A percentile compares a stretch with the other conserved stretches of the same genome.
Evolutionary conservation across 2,797 vertebrate species (phyloP).

Genomic region (Octomys mimax): DNA sequence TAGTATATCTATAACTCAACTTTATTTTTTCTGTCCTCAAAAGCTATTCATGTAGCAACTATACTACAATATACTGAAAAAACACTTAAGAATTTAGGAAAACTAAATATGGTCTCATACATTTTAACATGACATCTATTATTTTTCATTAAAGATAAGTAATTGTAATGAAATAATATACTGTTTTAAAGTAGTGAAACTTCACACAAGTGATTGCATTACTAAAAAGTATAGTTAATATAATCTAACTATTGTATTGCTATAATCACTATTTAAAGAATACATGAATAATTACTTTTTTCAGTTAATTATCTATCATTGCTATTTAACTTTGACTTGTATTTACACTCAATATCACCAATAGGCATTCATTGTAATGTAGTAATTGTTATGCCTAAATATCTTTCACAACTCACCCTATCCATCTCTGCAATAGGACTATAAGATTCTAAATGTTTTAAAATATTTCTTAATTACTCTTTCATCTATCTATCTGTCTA

Average conservation of each 20-base stretch:
- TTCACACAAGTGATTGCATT: neutral
- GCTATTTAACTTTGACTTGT: neutral
- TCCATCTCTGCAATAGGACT: neutral
- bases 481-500: neutral
- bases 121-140: neutral
- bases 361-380: neutral
- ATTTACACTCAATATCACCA: neutral
- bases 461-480: neutral
- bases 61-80: neutral
- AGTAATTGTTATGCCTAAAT: neutral
- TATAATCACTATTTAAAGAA: neutral
- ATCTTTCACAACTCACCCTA: neutral
- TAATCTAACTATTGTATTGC: neutral
- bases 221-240: neutral
- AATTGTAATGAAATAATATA: neutral
- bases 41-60: neutral
- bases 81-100: neutral
- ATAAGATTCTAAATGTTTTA: neutral
- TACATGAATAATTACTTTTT: neutral
- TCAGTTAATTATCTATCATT: neutral
- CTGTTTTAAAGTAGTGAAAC: neutral
- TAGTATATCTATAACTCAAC: neutral
- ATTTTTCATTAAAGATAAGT: slow-evolving; percentile 15
- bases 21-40: neutral
- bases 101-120: neutral